Evolutionary conservation across 2,113 vertebrate genomes (phyloP).

Genomic region (Polypterus senegalus): DNA sequence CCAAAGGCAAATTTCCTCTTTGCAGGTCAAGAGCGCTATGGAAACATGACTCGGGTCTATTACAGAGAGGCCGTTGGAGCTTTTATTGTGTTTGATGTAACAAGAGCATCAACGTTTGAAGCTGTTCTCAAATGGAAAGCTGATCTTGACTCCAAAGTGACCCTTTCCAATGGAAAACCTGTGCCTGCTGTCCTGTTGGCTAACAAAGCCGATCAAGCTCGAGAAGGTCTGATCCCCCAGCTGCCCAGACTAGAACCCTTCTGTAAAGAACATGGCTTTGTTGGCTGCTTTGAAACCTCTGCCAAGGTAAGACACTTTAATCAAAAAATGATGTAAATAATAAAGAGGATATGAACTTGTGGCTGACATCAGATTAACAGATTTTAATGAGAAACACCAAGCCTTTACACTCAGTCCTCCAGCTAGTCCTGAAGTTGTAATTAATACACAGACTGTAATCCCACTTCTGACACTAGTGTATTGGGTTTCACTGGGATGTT

Average conservation of each 20-base stretch:
- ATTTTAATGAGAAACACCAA: too few relatives aligned
- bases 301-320: slow-evolving; percentile 47
- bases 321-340: too few relatives aligned
- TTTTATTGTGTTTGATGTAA: slow-evolving; percentile 61
- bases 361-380: too few relatives aligned
- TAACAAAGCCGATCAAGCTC: slow-evolving; percentile 61
- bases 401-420: too few relatives aligned
- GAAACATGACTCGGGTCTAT: slow-evolving; percentile 69
- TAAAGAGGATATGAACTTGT: too few relatives aligned
- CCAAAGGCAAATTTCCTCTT: background rate
- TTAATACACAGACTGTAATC: too few relatives aligned
- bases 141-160: slow-evolving; percentile 64
- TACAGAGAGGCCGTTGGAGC: slow-evolving; percentile 67
- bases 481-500: too few relatives aligned
- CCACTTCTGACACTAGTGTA: too few relatives aligned
- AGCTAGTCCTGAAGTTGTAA: too few relatives aligned
- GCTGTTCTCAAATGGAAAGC: slow-evolving; percentile 64
- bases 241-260: slow-evolving; percentile 54
- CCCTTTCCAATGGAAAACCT: slow-evolving; percentile 45
- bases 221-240: slow-evolving; percentile 41
- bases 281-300: slow-evolving; percentile 59
- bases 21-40: slow-evolving; percentile 64
- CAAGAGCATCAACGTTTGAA: slow-evolving; percentile 54
- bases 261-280: slow-evolving; percentile 59
- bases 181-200: slow-evolving; percentile 57